These are phyloP conservation scores for Sitobion miscanthi DNA, from an alignment of 1,140 invertebrate species.

Conservation along the genomic window DNA sequence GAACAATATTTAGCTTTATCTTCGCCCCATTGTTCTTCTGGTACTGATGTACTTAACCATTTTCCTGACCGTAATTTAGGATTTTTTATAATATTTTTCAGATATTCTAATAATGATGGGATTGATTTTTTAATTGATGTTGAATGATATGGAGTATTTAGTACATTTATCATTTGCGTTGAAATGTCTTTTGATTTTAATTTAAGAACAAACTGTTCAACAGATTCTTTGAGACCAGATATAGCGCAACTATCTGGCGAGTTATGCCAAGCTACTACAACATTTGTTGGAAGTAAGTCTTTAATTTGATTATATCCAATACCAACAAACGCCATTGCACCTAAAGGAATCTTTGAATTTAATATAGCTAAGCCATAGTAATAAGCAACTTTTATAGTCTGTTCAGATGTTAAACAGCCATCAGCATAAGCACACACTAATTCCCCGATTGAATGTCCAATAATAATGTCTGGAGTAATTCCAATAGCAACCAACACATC, in stretches of 20 bases:
- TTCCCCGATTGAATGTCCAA: constrained; percentile 83
- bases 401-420: constrained; percentile 78
- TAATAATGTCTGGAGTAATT: constrained; percentile 75
- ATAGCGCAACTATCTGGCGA: constrained; percentile 65
- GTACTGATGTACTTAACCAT: constrained; percentile 89
- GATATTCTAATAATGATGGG: constrained; percentile 73
- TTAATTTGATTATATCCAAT: constrained; percentile 69
- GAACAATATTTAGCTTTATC: constrained; percentile 75
- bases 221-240: constrained; percentile 70
- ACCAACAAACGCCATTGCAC: constrained; percentile 85
- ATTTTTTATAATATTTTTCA: constrained; percentile 72
- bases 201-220: constrained; percentile 63
- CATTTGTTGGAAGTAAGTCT: constrained; percentile 65
- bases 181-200: constrained; percentile 68
- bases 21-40: constrained; percentile 77
- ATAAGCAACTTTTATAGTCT: constrained; percentile 81
- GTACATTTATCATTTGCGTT: constrained; percentile 73
- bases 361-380: constrained; percentile 83
- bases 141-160: constrained; percentile 78
- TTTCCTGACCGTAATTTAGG: constrained; percentile 75
- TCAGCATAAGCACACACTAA: constrained; percentile 85
- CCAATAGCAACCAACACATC: constrained; percentile 72
- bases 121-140: constrained; percentile 79
- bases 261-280: constrained; percentile 77
- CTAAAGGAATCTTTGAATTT: constrained; percentile 76